phyloP scores from a whole-genome alignment of 1,140 invertebrate species.

The Hirudo medicinalis region DNA sequence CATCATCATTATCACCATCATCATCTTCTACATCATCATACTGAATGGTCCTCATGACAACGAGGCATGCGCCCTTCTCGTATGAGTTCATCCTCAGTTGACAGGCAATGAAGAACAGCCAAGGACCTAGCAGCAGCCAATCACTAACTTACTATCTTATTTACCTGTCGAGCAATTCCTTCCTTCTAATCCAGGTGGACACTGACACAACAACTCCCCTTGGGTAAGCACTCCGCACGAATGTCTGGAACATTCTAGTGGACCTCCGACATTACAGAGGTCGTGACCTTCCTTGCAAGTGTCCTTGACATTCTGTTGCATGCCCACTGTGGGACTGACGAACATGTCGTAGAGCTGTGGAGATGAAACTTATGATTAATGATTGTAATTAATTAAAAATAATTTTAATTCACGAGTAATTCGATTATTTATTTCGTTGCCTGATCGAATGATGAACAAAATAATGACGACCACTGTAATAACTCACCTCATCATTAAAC shows the following conservation, averaged over 20 bases:
- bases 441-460: no score
- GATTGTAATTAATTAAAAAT: neutral
- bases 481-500: conserved; percentile 70
- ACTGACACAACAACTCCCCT: conserved; percentile 36
- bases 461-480: neutral
- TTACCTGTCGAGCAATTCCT: conserved; percentile 19
- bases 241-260: conserved; percentile 66
- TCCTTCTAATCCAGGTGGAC: conserved; percentile 52
- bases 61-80: no score
- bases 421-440: neutral
- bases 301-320: conserved; percentile 63
- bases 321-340: conserved; percentile 58
- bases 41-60: no score
- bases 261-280: conserved; percentile 23
- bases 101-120: no score
- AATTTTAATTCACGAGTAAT: neutral
- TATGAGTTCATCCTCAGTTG: no score
- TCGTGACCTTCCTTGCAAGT: conserved; percentile 65
- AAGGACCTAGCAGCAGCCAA: no score
- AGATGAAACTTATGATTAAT: conserved; percentile 23
- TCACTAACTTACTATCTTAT: no score
- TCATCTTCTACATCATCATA: no score
- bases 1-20: no score
- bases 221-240: conserved; percentile 46
- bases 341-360: conserved; percentile 63